These are phyloP conservation scores for Amniataba percoides DNA, from an alignment of 2,797 vertebrate genomes.

Conservation along the genomic window DNA sequence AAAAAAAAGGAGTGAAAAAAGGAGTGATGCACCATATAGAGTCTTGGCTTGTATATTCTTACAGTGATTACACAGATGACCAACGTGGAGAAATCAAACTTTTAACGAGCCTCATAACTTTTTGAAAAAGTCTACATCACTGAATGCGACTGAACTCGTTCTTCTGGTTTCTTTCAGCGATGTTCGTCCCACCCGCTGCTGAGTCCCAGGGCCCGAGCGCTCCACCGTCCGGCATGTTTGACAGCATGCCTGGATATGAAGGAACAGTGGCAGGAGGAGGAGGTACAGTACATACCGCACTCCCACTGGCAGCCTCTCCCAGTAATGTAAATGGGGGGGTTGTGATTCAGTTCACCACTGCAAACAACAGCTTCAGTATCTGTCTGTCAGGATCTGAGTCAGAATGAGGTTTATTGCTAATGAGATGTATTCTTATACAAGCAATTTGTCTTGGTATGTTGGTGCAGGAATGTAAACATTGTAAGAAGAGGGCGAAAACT, in stretches of 20 bases:
- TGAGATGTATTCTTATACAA: no score
- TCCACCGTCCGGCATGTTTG: slow-evolving; percentile 83
- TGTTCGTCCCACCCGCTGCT: slow-evolving; percentile 71
- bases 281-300: slow-evolving; percentile 61
- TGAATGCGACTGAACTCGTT: slow-evolving; percentile 62
- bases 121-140: not conserved
- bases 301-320: not conserved
- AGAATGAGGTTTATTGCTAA: no score
- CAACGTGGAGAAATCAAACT: no score
- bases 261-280: slow-evolving; percentile 81
- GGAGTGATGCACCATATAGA: no score
- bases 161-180: slow-evolving; percentile 75
- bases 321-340: not conserved
- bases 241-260: slow-evolving; percentile 86
- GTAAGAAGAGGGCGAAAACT: no score
- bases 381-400: no score
- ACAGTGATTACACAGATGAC: no score
- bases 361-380: no score
- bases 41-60: not conserved
- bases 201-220: slow-evolving; percentile 69
- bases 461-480: no score
- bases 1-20: no score
- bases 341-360: not conserved
- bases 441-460: no score
- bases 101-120: not conserved